Conservation (phyloP, 2,113 vertebrate genomes). For the Ellobius talpinus region DNA sequence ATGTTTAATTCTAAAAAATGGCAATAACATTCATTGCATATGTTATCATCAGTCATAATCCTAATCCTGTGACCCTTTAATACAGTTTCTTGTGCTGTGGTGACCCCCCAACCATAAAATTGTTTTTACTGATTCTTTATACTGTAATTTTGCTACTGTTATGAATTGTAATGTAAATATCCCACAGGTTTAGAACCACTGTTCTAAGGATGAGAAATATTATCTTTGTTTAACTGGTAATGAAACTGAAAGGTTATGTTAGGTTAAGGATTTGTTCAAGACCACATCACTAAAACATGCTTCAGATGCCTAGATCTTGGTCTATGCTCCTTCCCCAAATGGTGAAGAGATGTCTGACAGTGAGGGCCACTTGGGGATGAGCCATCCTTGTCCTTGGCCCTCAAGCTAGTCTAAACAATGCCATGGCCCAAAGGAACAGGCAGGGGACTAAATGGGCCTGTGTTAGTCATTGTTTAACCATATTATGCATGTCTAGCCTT, state of each 20-base stretch:
- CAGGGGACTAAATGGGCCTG: neutral
- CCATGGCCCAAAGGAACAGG: neutral
- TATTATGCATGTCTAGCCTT: constrained; percentile 69
- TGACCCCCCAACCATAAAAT: neutral
- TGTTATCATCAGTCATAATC: neutral
- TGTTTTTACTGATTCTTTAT: neutral
- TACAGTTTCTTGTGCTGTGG: neutral
- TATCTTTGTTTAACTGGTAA: neutral
- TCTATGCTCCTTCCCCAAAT: neutral
- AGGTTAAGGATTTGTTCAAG: neutral
- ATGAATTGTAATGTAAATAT: neutral
- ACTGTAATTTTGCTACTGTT: neutral
- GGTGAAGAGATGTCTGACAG: neutral
- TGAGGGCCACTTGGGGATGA: neutral
- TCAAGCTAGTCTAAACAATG: constrained; percentile 60
- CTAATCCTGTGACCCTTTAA: neutral
- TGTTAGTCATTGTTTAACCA: constrained; percentile 72
- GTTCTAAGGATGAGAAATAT: neutral
- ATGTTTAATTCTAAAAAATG: constrained; percentile 36
- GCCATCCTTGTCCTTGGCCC: neutral
- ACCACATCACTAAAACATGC: neutral
- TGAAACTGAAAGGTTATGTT: neutral
- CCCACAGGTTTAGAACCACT: neutral
- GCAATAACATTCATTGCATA: neutral
- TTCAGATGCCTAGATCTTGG: neutral